Conservation (phyloP, 2,113 vertebrate species). For the Oryzias curvinotus region DNA sequence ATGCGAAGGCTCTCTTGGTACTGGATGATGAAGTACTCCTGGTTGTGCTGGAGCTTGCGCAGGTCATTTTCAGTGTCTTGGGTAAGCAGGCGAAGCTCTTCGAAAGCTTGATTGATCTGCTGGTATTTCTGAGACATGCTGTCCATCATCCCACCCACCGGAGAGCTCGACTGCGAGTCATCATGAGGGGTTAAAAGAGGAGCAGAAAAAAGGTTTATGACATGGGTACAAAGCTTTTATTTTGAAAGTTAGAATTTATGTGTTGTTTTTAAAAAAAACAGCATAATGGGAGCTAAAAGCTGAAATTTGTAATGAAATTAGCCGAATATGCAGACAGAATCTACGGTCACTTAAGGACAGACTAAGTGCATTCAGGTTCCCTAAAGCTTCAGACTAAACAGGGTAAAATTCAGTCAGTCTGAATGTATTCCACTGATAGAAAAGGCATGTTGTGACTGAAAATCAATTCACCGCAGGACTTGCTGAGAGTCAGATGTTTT, state of each 20-base stretch:
- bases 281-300: conserved; percentile 2
- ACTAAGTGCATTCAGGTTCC: conserved; percentile 5
- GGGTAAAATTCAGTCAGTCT: conserved; percentile 46
- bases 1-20: conserved; percentile 96
- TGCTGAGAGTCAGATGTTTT: conserved; percentile 56
- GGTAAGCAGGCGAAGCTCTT: conserved; percentile 90
- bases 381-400: conserved; percentile 31
- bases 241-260: conserved; percentile 19
- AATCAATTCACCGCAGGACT: conserved; percentile 66
- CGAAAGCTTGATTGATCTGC: conserved; percentile 95
- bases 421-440: conserved; percentile 52
- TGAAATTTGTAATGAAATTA: not conserved
- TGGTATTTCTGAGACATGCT: conserved; percentile 98
- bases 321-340: not conserved
- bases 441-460: conserved; percentile 57
- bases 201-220: not conserved
- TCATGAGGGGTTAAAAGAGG: conserved; percentile 13
- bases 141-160: conserved; percentile 84
- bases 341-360: conserved; percentile 5
- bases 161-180: conserved; percentile 84
- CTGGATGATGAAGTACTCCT: conserved; percentile 99
- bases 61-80: conserved; percentile 94
- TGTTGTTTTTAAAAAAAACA: conserved; percentile 14
- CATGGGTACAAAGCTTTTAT: not conserved
- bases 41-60: conserved; percentile 94